Evolutionary conservation across 2,888 invertebrate species (phyloP).

Genomic region (Tetranychus truncatus): DNA sequence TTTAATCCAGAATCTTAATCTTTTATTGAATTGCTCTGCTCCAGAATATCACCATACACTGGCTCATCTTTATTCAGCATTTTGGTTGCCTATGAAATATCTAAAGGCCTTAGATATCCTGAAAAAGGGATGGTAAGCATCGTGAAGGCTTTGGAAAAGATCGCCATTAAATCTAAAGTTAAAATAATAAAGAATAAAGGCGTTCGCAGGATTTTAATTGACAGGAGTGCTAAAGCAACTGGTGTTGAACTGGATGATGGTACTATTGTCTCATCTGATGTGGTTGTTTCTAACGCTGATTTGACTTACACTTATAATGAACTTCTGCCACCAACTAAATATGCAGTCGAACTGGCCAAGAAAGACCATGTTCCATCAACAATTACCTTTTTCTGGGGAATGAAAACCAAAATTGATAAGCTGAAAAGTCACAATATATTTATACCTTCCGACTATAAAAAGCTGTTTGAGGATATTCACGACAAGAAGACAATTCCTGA

Average conservation of each 20-base stretch:
- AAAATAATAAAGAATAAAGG: not conserved
- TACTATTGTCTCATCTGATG: not conserved
- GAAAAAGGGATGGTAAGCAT: not conserved
- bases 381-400: not conserved
- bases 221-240: not conserved
- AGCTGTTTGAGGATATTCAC: not conserved
- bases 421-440: not conserved
- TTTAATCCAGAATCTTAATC: too few relatives aligned
- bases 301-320: not conserved
- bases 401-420: too few relatives aligned
- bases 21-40: not conserved
- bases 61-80: not conserved
- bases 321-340: not conserved
- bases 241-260: not conserved
- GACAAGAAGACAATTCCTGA: not conserved
- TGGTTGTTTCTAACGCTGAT: not conserved
- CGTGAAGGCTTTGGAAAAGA: not conserved
- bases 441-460: not conserved
- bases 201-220: not conserved
- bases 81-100: not conserved
- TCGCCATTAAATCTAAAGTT: too few relatives aligned
- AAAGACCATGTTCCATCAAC: not conserved
- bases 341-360: not conserved
- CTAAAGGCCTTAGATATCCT: not conserved
- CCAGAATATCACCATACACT: not conserved